Base-by-base conservation (phyloP, 1,140 invertebrate species). In the Zaprionus gabonicus region DNA sequence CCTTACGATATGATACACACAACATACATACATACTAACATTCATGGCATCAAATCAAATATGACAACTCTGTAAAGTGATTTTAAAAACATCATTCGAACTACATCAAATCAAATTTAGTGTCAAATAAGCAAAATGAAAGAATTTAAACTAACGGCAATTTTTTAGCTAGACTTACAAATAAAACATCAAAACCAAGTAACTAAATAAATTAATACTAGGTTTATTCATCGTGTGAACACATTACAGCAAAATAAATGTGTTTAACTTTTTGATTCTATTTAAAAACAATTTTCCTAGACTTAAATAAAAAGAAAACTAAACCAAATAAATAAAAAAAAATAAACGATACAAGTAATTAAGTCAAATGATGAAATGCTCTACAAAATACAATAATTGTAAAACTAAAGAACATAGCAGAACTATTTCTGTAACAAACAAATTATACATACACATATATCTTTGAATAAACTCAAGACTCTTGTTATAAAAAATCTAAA, bases 381-480 rank as follows among this genome's bases (percentile, higher is more conserved):
- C 74, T 90, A 84, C 73, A 88, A 81, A 82, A 90, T 77, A 85
- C 86, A 90, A 90, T 90, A 90, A 90, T 85, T 87, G 84, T 87
- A 87, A 81, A 81, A 87, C 72, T 82, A 69, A 73, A 73, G 59
- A 76, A 75, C 60, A 72, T 76, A 84, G 81, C 78, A 90, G 81
- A 83, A 80, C 78, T 88, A 88, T 87, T 87, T 87, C 84, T 87
- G 84, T 53, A 79, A 80, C 57, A 76, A 77, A 71, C 69, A 90
- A 85, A 90, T 85, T 84, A 81, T 85, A 88, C 76, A 81, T 62
- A 60, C 58, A 86, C 73, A 73, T 74, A 83, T 88, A 90, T 85
- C 85, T 90, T 90, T 90, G 83, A 90, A 90, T 90, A 90, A 90
- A 90, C 82, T 85, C 85, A 77, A 90, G 79, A 90, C 85, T 90